A percentile compares a stretch with the other conserved stretches of the same genome.
phyloP scores from a whole-genome alignment of 2,113 vertebrate species.

The Otolemur garnettii region DNA sequence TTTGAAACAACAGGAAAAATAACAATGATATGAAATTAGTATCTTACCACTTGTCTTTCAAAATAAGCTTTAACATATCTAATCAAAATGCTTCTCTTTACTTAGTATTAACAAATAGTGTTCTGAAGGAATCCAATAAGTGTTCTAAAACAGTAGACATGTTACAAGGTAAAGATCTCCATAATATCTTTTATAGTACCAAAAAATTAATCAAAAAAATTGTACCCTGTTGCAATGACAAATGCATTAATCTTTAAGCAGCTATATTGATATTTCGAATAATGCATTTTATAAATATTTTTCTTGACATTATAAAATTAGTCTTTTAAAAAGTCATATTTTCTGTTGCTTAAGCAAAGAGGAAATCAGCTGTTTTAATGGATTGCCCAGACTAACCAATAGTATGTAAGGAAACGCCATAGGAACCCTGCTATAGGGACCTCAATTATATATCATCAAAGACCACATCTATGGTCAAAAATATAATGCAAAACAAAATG shows the following conservation, averaged over 20 bases:
- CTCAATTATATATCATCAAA: conserved; percentile 38
- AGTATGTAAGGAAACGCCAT: not conserved
- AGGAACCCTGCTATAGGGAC: conserved; percentile 1
- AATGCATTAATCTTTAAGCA: conserved; percentile 73
- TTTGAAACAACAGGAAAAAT: not conserved
- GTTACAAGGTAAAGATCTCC: conserved; percentile 64
- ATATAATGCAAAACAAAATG: conserved; percentile 26
- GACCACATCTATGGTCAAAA: conserved; percentile 65
- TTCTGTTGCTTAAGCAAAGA: conserved; percentile 68
- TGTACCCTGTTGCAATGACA: conserved; percentile 54
- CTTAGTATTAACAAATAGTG: conserved; percentile 57
- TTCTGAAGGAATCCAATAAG: conserved; percentile 54
- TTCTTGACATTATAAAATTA: conserved; percentile 71
- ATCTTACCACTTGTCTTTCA: not conserved
- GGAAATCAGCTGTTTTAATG: conserved; percentile 75
- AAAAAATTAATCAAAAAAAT: conserved; percentile 57
- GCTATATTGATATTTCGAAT: conserved; percentile 55
- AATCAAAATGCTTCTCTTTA: not conserved
- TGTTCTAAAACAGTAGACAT: not conserved
- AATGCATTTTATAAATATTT: conserved; percentile 69
- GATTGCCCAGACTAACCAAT: conserved; percentile 48
- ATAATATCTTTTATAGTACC: conserved; percentile 14
- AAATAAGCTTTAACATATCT: not conserved
- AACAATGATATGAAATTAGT: conserved; percentile 39
- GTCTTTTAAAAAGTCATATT: not conserved